Base-by-base conservation (phyloP, 1,140 invertebrate genomes). In the Hylyphantes graminicola region DNA sequence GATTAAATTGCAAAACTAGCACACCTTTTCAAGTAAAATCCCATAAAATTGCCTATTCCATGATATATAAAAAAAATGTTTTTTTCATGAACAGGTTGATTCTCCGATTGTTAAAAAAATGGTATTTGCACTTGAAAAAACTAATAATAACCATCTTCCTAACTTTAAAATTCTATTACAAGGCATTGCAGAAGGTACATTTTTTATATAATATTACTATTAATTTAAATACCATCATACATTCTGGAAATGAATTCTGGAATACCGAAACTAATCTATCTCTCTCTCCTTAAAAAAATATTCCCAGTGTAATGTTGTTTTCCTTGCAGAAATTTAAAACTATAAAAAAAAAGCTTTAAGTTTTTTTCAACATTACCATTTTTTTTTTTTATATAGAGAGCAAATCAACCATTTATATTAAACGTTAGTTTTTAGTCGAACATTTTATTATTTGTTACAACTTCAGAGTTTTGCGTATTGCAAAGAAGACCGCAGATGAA, bases 131-230 rank as follows among this genome's bases (percentile, higher is more conserved):
- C 74, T 85, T 70, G 73, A 85, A 63, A 85, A 63, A 11, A 72
- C 67, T 53, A 76, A 85, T 21, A 85, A 59, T 77, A 70, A 35
- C 15, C 67, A 85, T 35, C 70, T 59, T 61, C 54, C 35, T 11
- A 53, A 59, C 15, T 85, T 85, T 53, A 77, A 21, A 61, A 77
- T 65, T 12, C 50, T 85, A 13, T 35, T 85, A 2, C 82, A 72
- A 61, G 74, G 76, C n/a, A 57, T 85, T 17, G 73, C 55, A 50
- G 82, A 85, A 77, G 74, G 82, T 85, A 70, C 19, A 19, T 68
- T 57, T 63, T n/a, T 61, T 68, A 21, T 17, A 19, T 50, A 65
- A 78, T 54, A 35, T 78, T 67, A 17, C 63, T 74, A 74, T 35
- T 63, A 63, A 76, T 35, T 50, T 15, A 54, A 72, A 61, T 11